Conservation (phyloP, 2,113 vertebrate genomes). For the Notothenia coriiceps region DNA sequence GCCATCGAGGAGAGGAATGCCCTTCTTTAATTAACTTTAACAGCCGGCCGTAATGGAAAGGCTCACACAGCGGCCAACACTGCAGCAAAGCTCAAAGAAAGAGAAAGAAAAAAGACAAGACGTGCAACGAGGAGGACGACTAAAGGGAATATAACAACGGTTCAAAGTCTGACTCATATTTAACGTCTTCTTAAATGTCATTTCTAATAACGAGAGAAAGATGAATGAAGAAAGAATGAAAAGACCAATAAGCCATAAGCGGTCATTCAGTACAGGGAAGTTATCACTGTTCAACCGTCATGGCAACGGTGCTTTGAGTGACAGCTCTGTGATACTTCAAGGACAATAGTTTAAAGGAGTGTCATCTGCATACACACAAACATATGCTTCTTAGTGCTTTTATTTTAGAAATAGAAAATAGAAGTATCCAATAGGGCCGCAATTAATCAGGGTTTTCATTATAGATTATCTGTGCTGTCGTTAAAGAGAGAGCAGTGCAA, state of each 20-base stretch:
- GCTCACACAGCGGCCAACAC: slow-evolving; percentile 46
- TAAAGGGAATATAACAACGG: background rate
- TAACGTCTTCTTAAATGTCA: slow-evolving; percentile 7
- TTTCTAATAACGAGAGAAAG: slow-evolving; percentile 11
- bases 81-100: slow-evolving; percentile 56
- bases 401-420: no score
- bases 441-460: no score
- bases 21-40: slow-evolving; percentile 69
- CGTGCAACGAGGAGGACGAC: slow-evolving; percentile 3
- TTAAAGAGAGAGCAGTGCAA: no score
- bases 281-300: background rate
- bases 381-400: no score
- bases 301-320: background rate
- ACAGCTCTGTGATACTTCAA: background rate
- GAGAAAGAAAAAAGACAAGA: background rate
- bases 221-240: slow-evolving; percentile 39
- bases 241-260: slow-evolving; percentile 11
- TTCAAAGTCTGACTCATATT: slow-evolving; percentile 45
- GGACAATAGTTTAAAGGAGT: background rate
- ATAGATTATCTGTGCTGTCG: no score
- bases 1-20: slow-evolving; percentile 49
- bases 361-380: no score
- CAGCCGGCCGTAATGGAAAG: slow-evolving; percentile 22
- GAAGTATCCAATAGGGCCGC: no score
- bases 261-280: background rate